Base-by-base conservation (phyloP, 2,797 vertebrate species). In the Pipistrellus pipistrellus region DNA sequence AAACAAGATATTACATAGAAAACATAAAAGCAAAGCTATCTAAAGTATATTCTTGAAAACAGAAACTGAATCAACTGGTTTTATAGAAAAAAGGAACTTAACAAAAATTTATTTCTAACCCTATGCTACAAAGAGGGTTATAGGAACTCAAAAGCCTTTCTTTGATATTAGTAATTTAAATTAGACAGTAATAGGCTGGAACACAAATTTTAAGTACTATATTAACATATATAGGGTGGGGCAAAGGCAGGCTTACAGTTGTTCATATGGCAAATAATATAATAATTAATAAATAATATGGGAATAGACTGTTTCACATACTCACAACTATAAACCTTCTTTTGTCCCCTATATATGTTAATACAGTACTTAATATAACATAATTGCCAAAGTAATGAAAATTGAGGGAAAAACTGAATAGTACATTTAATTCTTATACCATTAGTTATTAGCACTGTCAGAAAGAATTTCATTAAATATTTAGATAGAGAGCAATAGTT, bases 61-160 rank as follows among this genome's bases (percentile, higher is more conserved):
- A 91, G 62, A 96, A 90, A 94, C 30, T 48, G 48, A 85, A 94
- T 77, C 73, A 89, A 87, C n/a, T 32, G 32, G 15, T 46, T 23
- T 73, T 88, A 85, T 75, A 90, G 59, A 86, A 80, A 85, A 64
- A 85, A 93, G 59, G 30, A 94, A 95, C 6, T 77, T 82, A 2
- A 77, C 35, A 83, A 62, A 87, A 46, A 78, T 73, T 90, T 71
- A 92, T 95, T 96, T 88, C 73, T 88, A 92, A 86, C 41, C 46
- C 51, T 30, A 41, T 53, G n/a, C 21, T 73, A 86, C 82, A 85
- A 38, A 78, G 8, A 93, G 30, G 55, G 30, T 83, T 89, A 44
- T 1, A 87, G 57, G 41, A 94, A 55, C 83, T 64, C 32, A 30
- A 89, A 85, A 80, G 10, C 13, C 20, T 85, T 93, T 90, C 44